Base-by-base conservation (phyloP, 2,888 invertebrate genomes). In the Celastrina argiolus region DNA sequence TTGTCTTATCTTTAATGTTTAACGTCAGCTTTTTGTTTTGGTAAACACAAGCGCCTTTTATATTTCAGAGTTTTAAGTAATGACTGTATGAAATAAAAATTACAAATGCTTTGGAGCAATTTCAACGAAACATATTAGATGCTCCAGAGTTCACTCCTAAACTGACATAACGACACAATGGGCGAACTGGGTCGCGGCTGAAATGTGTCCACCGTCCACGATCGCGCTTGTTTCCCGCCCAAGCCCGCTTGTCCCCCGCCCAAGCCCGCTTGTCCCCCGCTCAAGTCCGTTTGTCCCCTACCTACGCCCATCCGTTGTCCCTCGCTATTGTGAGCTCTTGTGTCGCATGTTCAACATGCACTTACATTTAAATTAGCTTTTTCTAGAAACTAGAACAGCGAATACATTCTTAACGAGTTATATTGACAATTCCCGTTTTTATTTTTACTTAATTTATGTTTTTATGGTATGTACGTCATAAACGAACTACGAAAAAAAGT, bases 301-400 rank as follows among this genome's bases (percentile, higher is more conserved):
- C 41, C 41, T n/a, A 42, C 42, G 45, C 18, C 16, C 45, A 18
- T 45, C 45, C 45, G 45, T 45, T 45, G 51, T 26, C 12, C 51
- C 51, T 12, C 51, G 51, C 22, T 22, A 51, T 51, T 51, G 26
- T 51, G 12, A 45, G 45, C 45, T 45, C 45, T 42, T 42, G 18
- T 45, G 45, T 45, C 45, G 18, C 18, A 45, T 51, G 51, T 22
- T 51, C 22, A 26, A 51, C 51, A 26, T 51, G 51, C 12, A 51
- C 51, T 51, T 51, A 26, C 51, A 51, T 51, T 51, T 51, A 51
- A 51, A 51, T 26, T 51, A 51, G 51, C 51, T 51, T 51, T 51
- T 51, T n/a, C 58, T 58, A 58, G 2, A 31, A 58, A 31, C 31
- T 58, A 31, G 58, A 16, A n/a, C 28, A 31, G 31, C 2, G 58